Conservation (phyloP, 2,888 invertebrate genomes). For the Cheiracanthium punctorium region DNA sequence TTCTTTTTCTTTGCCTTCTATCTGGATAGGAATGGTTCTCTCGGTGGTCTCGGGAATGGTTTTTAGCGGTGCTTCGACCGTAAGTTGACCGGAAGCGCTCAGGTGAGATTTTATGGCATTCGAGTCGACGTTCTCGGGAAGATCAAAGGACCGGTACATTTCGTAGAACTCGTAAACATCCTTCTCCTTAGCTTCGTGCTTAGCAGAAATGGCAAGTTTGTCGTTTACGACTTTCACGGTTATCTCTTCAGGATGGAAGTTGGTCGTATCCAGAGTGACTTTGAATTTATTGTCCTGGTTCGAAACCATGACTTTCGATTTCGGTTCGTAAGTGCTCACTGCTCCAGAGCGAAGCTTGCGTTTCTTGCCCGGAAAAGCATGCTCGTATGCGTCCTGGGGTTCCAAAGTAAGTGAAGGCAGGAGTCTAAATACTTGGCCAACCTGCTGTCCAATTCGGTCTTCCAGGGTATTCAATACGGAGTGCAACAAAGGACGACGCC, state of each 20-base stretch:
- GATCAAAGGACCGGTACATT: constrained; percentile 29
- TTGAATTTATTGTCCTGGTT: constrained; percentile 34
- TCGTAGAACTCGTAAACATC: constrained; percentile 44
- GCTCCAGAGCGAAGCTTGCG: not conserved
- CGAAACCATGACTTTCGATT: constrained; percentile 21
- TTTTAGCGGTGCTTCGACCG: constrained; percentile 24
- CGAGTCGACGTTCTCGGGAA: constrained; percentile 31
- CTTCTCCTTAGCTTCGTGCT: constrained; percentile 30
- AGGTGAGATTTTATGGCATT: constrained; percentile 14
- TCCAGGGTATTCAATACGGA: constrained; percentile 6
- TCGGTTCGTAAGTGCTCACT: constrained; percentile 19
- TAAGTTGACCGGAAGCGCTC: constrained; percentile 23
- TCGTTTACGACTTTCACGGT: constrained; percentile 29
- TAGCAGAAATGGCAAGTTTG: constrained; percentile 32
- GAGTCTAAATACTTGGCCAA: not conserved
- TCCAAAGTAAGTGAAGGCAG: constrained; percentile 1
- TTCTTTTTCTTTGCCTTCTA: not conserved
- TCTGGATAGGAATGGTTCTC: constrained; percentile 24
- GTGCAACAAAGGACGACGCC: not conserved
- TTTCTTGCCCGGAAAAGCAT: not conserved
- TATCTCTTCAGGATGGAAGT: constrained; percentile 36
- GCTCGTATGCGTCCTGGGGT: not conserved
- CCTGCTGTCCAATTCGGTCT: constrained; percentile 8
- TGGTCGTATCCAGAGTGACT: constrained; percentile 20
- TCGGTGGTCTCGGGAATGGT: not conserved